Conservation (phyloP, 2,888 invertebrate genomes). For the Ecliptopera silaceata region DNA sequence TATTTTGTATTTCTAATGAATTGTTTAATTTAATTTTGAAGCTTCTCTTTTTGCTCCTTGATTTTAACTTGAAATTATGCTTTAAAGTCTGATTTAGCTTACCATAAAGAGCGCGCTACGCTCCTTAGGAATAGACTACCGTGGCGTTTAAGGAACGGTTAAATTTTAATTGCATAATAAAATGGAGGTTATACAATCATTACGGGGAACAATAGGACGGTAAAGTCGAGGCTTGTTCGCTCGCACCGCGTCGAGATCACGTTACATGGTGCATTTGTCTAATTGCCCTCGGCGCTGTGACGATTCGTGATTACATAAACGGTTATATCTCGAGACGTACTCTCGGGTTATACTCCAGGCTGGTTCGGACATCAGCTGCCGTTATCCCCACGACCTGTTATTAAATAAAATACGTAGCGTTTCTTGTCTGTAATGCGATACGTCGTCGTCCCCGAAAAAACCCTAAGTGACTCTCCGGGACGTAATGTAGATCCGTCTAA, state of each 20-base stretch:
- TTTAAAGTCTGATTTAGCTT: slow-evolving; percentile 56
- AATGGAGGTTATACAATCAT: slow-evolving; percentile 80
- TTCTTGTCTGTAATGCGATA: slow-evolving; percentile 50
- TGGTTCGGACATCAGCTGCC: slow-evolving; percentile 49
- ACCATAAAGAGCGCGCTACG: slow-evolving; percentile 59
- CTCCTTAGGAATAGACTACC: slow-evolving; percentile 68
- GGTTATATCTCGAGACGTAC: slow-evolving; percentile 63
- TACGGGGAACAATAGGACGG: slow-evolving; percentile 72
- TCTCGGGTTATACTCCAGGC: slow-evolving; percentile 54
- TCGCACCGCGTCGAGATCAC: slow-evolving; percentile 48
- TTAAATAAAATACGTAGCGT: slow-evolving; percentile 57
- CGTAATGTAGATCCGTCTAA: slow-evolving; percentile 51
- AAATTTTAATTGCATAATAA: slow-evolving; percentile 81
- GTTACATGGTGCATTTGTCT: slow-evolving; percentile 79
- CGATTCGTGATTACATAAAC: slow-evolving; percentile 73
- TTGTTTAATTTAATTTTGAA: slow-evolving; percentile 27
- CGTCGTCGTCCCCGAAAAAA: slow-evolving; percentile 47
- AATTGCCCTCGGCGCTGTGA: slow-evolving; percentile 76
- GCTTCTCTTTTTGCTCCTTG: slow-evolving; percentile 29
- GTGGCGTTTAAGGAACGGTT: slow-evolving; percentile 76
- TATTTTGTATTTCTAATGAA: slow-evolving; percentile 49
- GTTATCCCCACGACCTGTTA: slow-evolving; percentile 50
- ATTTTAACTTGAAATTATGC: slow-evolving; percentile 30
- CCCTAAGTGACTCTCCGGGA: slow-evolving; percentile 48
- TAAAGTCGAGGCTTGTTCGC: slow-evolving; percentile 40